Evolutionary conservation across 2,888 invertebrate genomes (phyloP).

Genomic region (Serripes groenlandicus): DNA sequence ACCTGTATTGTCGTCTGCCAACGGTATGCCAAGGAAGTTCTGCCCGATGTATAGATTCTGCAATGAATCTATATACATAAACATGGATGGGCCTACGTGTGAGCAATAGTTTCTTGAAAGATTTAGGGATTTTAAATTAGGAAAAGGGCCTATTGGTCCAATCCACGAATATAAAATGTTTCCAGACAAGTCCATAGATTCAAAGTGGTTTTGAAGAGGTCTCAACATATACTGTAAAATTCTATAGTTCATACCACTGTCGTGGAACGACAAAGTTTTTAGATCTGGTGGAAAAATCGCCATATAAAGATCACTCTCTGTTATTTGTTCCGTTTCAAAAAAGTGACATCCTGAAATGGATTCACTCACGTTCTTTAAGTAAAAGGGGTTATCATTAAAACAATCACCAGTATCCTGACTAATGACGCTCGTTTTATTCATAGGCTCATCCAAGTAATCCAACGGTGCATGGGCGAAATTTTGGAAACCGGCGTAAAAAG

Average conservation of each 20-base stretch:
- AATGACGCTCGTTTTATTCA: not conserved
- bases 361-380: not conserved
- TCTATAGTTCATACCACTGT: not conserved
- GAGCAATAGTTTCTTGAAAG: conserved; percentile 34
- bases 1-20: not conserved
- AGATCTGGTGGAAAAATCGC: not conserved
- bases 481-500: not conserved
- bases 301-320: not conserved
- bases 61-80: not conserved
- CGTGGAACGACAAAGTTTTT: not conserved
- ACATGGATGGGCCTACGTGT: not conserved
- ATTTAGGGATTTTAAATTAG: conserved; percentile 6
- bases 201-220: not conserved
- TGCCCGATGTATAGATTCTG: not conserved
- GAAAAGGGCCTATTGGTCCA: conserved; percentile 34
- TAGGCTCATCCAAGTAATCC: not conserved
- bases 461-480: not conserved
- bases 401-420: not conserved
- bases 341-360: not conserved
- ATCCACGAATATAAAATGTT: conserved; percentile 22
- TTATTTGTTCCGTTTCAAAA: not conserved
- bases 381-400: not conserved
- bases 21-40: not conserved
- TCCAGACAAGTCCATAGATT: conserved; percentile 21
- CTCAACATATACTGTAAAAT: not conserved